Base-by-base conservation (phyloP, 2,797 vertebrate genomes). In the Ambastaia sidthimunki region DNA sequence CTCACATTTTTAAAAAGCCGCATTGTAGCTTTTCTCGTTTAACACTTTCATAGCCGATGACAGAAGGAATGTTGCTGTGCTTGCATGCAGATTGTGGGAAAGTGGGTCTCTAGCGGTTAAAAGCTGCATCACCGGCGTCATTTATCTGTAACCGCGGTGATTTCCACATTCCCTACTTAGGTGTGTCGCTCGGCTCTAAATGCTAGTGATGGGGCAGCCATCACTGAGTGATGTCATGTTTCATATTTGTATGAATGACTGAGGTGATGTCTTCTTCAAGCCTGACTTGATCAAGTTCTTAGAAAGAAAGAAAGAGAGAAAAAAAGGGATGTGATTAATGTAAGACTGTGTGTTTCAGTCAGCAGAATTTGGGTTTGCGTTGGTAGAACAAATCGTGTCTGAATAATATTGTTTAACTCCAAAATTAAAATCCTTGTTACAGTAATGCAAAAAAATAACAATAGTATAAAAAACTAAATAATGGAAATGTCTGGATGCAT, bases 1-100 rank as follows among this genome's bases (percentile, higher is more conserved):
- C 31, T 78, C 0, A 11, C 21, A 74, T 78, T 74, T 68, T 60
- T 25, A 15, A 25, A 50, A 21, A 37, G 74, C 55, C 11, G 28
- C 21, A 52, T 76, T 12, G 73, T 68, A 21, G 16, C 11, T 7
- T 44, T 52, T 21, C 9, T 52, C 55, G 3, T 52, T 21, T 16
- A 60, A 23, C 6, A 4, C 13, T 67, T 41, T 76, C 18, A 69
- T 25, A 21, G 41, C 44, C 9, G 19, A 59, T 1, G 18, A 67
- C 28, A 41, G 59, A 23, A 85, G 72, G 82, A 87, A 87, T 85
- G 84, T 25, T 10, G 71, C 65, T 54, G 41, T 63, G 76, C 84
- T 75, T 71, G 84, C 48, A 66, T 52, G 13, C 44, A 25, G 60
- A 70, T 72, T 74, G 85, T 83, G 81, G 76, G 81, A 83, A 83